These are phyloP conservation scores for Dryas iulia DNA, from an alignment of 1,140 invertebrate genomes.

Conservation along the genomic window DNA sequence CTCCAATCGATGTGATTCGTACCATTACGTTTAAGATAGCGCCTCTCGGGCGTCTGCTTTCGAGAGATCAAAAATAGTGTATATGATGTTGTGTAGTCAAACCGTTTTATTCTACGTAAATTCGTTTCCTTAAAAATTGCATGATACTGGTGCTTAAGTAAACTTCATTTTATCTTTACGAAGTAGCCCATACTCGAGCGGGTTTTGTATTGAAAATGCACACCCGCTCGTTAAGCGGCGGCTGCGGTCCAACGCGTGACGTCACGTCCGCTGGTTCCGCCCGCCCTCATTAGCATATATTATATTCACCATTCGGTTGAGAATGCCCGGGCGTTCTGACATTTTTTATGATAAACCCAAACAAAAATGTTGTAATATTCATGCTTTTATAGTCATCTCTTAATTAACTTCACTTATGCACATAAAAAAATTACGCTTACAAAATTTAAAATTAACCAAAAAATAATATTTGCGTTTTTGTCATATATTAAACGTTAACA, in stretches of 20 bases:
- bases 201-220: conserved; percentile 72
- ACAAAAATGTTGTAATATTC: conserved; percentile 13
- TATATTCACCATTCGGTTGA: conserved; percentile 72
- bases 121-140: not conserved
- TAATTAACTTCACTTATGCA: not conserved
- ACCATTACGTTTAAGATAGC: conserved; percentile 9
- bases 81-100: no score
- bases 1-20: no score
- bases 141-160: not conserved
- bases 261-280: conserved; percentile 68
- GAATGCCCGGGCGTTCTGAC: conserved; percentile 57
- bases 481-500: not conserved
- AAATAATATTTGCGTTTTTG: not conserved
- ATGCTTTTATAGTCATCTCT: not conserved
- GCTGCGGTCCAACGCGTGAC: conserved; percentile 75
- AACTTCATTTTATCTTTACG: conserved; percentile 27
- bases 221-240: conserved; percentile 72
- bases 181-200: conserved; percentile 35
- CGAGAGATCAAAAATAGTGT: not conserved
- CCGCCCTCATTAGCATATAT: conserved; percentile 77
- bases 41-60: conserved; percentile 46
- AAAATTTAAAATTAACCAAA: not conserved
- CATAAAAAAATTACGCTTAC: not conserved
- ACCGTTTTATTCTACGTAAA: no score
- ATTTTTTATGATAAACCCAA: conserved; percentile 21